phyloP scores from a whole-genome alignment of 1,140 invertebrate genomes.

The Spodoptera frugiperda region DNA sequence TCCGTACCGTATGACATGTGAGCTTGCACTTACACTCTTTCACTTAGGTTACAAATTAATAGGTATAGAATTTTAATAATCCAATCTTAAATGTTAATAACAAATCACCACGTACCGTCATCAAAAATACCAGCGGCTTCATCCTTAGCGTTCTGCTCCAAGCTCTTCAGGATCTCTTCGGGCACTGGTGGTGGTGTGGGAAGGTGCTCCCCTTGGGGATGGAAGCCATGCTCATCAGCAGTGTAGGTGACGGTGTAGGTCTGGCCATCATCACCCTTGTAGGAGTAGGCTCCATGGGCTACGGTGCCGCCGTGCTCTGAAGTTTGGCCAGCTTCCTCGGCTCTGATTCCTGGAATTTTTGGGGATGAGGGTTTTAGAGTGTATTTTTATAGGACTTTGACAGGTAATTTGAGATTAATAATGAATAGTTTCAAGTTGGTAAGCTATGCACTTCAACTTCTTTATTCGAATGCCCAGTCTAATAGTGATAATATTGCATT shows the following conservation, averaged over 20 bases:
- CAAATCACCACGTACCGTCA: conserved; percentile 75
- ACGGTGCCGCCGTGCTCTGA: conserved; percentile 72
- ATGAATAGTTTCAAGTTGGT: too few species aligned
- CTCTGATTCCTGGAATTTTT: conserved; percentile 70
- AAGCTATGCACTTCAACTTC: too few species aligned
- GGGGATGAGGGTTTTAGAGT: background rate
- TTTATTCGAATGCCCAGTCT: too few species aligned
- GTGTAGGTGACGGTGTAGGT: conserved; percentile 88
- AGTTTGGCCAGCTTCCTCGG: conserved; percentile 68
- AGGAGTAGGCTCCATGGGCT: conserved; percentile 87
- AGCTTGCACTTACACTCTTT: too few species aligned
- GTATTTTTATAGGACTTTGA: background rate
- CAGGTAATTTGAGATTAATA: too few species aligned
- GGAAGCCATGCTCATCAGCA: conserved; percentile 87
- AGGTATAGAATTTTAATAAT: too few species aligned
- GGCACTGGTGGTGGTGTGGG: conserved; percentile 90
- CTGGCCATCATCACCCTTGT: conserved; percentile 89
- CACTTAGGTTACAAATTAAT: too few species aligned
- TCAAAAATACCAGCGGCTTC: conserved; percentile 74
- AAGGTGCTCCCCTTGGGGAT: conserved; percentile 87
- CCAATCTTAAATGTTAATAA: too few species aligned
- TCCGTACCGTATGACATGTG: too few species aligned
- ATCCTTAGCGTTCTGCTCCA: conserved; percentile 86
- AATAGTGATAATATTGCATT: too few species aligned
- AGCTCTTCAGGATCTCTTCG: conserved; percentile 87